Percentiles rank a stretch among this genome's conserved stretches.
These are phyloP conservation scores for Pinna nobilis DNA, from an alignment of 1,140 invertebrate genomes.

Conservation along the genomic window DNA sequence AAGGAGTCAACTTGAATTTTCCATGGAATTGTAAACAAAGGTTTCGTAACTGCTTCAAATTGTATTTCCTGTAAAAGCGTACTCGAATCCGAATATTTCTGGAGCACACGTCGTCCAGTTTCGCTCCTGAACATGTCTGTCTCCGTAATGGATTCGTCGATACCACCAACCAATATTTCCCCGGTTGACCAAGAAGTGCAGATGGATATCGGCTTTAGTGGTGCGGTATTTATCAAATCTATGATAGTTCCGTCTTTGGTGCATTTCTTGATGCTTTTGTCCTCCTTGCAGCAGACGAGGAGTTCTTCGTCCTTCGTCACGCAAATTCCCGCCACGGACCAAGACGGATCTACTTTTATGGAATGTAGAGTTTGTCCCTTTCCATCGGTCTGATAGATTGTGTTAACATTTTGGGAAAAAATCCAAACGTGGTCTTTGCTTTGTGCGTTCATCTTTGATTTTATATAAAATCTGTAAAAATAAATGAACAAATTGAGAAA, in stretches of 20 bases:
- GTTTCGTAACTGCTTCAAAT: not conserved
- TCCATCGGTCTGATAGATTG: slow-evolving; percentile 10
- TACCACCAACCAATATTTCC: slow-evolving; percentile 15
- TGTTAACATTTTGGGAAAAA: slow-evolving; percentile 10
- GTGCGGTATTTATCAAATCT: slow-evolving; percentile 11
- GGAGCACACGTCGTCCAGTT: not conserved
- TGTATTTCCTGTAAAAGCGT: slow-evolving; percentile 6
- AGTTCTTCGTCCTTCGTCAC: slow-evolving; percentile 9
- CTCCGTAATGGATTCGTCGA: slow-evolving; percentile 10
- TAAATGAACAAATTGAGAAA: too few species aligned
- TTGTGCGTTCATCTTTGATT: not conserved
- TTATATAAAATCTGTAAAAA: not conserved
- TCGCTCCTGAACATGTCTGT: not conserved
- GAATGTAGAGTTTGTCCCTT: slow-evolving; percentile 3
- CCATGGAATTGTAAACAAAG: slow-evolving; percentile 11
- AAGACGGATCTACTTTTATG: slow-evolving; percentile 3
- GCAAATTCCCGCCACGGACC: slow-evolving; percentile 17
- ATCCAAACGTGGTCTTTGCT: slow-evolving; percentile 7
- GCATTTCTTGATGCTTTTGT: slow-evolving; percentile 19
- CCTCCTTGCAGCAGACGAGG: slow-evolving; percentile 18
- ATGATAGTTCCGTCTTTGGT: not conserved
- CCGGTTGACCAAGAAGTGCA: slow-evolving; percentile 16
- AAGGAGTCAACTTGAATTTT: slow-evolving; percentile 15
- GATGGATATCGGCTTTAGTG: slow-evolving; percentile 4
- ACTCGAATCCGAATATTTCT: slow-evolving; percentile 2